Evolutionary conservation across 1,140 invertebrate genomes (phyloP), one percentile per base, ranked within the genome.

Genomic region (Eupristina koningsbergeri): DNA sequence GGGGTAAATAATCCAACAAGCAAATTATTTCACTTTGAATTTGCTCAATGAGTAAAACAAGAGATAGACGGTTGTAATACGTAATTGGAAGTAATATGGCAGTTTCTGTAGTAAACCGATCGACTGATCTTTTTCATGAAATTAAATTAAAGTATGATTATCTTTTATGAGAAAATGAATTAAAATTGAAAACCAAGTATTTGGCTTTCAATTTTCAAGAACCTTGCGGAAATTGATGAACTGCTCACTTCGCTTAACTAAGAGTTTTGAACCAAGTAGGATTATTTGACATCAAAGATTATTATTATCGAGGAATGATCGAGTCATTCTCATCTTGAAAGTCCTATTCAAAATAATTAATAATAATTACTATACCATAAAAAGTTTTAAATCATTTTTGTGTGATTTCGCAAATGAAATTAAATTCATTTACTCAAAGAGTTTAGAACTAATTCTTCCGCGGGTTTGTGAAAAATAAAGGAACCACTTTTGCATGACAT

Each of bases 131-230:
- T 67, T 74, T 34, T 47, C 36, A 79, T 79, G 53, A 63, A 41
- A 84, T 79, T 73, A 69, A 84, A 84, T 79, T 74, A 83, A 31
- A 58, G 36, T 15, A 61, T 45, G 61, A 75, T 75, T 81, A 64
- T 47, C 26, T 3, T 19, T 29, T n/a, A 3, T 19, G 9, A 11
- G 47, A 8, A 17, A 22, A 71, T 71, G 8, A 71, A 71, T 41
- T 71, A 19, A 22, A 26, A 71, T 41, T 22, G 34, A n/a, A n/a
- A n/a, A n/a, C 47, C n/a, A 36, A 11, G 19, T 11, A 36, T 71
- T 22, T 41, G 19, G 31, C 15, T 41, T 22, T 7, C 36, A 17
- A 50, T 1, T 50, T 50, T 50, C 47, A 50, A 50, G 47, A 15
- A 50, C 17, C 13, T 15, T 15, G 47, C 15, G 47, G 9, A 50